Percentiles rank a stretch among this genome's conserved stretches.
These are phyloP conservation scores for Megalops atlanticus DNA, from an alignment of 2,113 vertebrate genomes.

Conservation along the genomic window DNA sequence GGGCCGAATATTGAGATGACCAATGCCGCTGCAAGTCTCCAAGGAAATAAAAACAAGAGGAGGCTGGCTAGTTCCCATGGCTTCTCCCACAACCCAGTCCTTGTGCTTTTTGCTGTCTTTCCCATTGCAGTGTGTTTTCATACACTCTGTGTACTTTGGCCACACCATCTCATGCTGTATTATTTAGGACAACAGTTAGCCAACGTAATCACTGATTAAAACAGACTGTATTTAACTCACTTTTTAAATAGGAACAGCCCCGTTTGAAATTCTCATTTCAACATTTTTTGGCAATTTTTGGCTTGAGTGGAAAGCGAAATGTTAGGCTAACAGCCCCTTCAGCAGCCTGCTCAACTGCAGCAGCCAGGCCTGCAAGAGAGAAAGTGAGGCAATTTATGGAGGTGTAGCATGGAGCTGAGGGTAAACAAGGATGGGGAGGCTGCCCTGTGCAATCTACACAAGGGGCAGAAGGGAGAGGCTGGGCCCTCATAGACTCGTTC, in stretches of 20 bases:
- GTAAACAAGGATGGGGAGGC: too few species aligned
- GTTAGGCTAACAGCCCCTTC: background rate
- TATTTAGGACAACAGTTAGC: background rate
- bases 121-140: background rate
- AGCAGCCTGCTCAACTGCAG: background rate
- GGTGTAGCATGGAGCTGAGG: background rate
- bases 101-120: background rate
- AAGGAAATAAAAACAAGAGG: background rate
- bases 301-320: background rate
- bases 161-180: too few species aligned
- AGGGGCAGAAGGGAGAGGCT: background rate
- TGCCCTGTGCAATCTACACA: background rate
- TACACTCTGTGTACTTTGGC: too few species aligned
- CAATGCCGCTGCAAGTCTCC: constrained; percentile 45
- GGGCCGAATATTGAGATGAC: constrained; percentile 55
- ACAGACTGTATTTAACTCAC: too few species aligned
- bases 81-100: background rate
- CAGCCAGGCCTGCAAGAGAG: background rate
- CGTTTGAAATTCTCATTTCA: too few species aligned
- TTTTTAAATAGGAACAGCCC: too few species aligned
- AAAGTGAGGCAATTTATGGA: background rate
- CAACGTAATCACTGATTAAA: too few species aligned
- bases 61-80: background rate
- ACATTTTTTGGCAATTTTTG: too few species aligned
- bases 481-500: constrained; percentile 22